Base-by-base conservation (phyloP, 1,140 invertebrate species). In the Drosophila repleta region DNA sequence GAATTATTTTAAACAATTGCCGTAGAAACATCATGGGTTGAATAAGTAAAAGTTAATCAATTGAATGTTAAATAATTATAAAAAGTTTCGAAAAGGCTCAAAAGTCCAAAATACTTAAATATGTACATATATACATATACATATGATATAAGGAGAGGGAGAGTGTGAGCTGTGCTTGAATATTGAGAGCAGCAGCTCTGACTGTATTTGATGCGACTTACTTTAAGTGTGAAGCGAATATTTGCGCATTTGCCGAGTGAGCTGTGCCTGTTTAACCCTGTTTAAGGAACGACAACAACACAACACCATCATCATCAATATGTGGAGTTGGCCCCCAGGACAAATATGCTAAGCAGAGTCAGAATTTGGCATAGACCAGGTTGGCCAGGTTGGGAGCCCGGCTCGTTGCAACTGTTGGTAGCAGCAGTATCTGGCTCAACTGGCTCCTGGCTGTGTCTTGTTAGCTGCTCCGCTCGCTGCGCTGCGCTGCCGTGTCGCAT, bases 401-500 rank as follows among this genome's bases (percentile, higher is more conserved):
- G 17, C 5, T 3, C 21, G 17, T 7, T 55, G 66, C 49, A 52
- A 61, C 66, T 69, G 39, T 13, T 39, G n/a, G n/a, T n/a, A 10
- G 45, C 32, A 46, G 37, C 26, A 66, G 13, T 32, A 18, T 21
- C 39, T 53, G 51, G 29, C 58, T 17, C 58, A 39, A 58, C 57
- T 57, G 51, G 55, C 56, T 76, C 41, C 78, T 81, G 72, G 77
- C 66, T 82, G 83, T 87, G 83, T 70, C 79, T 67, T 84, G 70
- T 78, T 84, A 78, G n/a, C n/a, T n/a, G n/a, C n/a, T n/a, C n/a
- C n/a, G n/a, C n/a, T n/a, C n/a, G n/a, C n/a, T n/a, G n/a, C 77
- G 72, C 69, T 80, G 68, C 45, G 41, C 21, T 58, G 13, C 60
- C 51, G 46, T 65, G 62, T 70, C 53, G 69, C 82, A 71, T 79